phyloP scores from a whole-genome alignment of 1,140 invertebrate genomes.

The Bombyx mori region DNA sequence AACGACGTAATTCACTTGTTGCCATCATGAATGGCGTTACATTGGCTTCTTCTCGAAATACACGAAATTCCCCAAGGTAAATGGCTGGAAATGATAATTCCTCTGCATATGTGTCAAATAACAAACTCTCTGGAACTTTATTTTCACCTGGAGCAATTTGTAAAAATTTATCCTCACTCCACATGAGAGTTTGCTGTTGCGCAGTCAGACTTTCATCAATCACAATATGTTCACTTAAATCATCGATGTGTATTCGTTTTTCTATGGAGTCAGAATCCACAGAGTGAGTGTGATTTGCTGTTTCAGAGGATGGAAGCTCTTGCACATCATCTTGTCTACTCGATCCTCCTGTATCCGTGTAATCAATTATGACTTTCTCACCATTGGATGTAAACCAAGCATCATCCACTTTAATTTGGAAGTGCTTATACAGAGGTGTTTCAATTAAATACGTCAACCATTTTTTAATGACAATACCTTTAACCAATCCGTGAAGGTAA shows the following conservation, averaged over 20 bases:
- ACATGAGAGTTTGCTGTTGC: constrained; percentile 18
- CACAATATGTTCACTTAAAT: constrained; percentile 12
- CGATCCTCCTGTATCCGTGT: too few relatives aligned
- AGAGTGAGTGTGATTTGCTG: too few relatives aligned
- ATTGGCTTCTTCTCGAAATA: constrained; percentile 13
- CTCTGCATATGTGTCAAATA: constrained; percentile 13
- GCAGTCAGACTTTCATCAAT: constrained; percentile 17
- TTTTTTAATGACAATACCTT: not conserved
- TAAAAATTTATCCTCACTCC: constrained; percentile 16
- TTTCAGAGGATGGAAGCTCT: too few relatives aligned
- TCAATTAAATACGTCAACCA: constrained; percentile 17
- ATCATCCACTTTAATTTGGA: constrained; percentile 18
- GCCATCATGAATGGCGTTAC: constrained; percentile 8
- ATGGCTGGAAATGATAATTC: constrained; percentile 22
- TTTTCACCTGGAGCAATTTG: constrained; percentile 12
- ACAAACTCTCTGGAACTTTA: constrained; percentile 14
- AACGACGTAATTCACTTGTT: constrained; percentile 8
- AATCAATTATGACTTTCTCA: not conserved
- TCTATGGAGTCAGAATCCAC: too few relatives aligned
- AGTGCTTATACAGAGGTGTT: constrained; percentile 18
- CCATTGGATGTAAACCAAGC: constrained; percentile 8
- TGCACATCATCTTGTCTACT: too few relatives aligned
- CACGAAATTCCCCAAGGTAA: constrained; percentile 17
- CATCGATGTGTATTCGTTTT: not conserved
- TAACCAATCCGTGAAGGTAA: constrained; percentile 13